phyloP scores from a whole-genome alignment of 2,113 vertebrate genomes.

The Nothoprocta pentlandii region DNA sequence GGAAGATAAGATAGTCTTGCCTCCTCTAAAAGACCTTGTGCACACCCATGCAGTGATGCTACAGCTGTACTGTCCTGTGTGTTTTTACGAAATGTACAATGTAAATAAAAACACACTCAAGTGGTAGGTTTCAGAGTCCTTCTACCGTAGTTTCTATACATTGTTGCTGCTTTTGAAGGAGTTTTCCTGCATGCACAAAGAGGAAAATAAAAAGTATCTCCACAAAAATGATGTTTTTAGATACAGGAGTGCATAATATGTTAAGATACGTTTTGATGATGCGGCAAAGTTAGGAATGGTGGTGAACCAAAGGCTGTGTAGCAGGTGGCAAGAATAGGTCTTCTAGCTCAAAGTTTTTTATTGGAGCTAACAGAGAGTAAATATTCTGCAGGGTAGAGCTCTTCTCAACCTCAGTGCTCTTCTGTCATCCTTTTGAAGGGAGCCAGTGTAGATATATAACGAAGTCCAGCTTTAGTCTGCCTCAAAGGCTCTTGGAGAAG shows the following conservation, averaged over 20 bases:
- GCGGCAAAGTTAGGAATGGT: not conserved
- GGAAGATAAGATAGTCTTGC: not conserved
- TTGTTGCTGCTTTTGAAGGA: not conserved
- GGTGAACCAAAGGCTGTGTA: not conserved
- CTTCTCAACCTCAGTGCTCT: not conserved
- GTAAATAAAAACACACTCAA: not conserved
- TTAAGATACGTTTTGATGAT: not conserved
- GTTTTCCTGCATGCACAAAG: not conserved
- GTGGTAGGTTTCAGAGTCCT: not conserved
- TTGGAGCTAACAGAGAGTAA: not conserved
- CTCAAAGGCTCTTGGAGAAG: not conserved
- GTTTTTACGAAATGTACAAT: not conserved
- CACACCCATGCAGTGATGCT: not conserved
- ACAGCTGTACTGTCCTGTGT: not conserved
- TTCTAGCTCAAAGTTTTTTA: not conserved
- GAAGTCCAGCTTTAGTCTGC: not conserved
- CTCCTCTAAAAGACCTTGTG: not conserved
- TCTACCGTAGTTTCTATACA: not conserved
- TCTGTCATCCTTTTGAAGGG: not conserved
- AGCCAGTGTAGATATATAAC: not conserved
- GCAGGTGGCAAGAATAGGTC: not conserved
- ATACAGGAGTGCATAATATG: rapidly evolving
- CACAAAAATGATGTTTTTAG: not conserved
- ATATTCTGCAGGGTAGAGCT: not conserved
- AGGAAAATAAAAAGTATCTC: not conserved